Conservation (phyloP, 1,140 invertebrate species). For the Neodiprion virginianus region DNA sequence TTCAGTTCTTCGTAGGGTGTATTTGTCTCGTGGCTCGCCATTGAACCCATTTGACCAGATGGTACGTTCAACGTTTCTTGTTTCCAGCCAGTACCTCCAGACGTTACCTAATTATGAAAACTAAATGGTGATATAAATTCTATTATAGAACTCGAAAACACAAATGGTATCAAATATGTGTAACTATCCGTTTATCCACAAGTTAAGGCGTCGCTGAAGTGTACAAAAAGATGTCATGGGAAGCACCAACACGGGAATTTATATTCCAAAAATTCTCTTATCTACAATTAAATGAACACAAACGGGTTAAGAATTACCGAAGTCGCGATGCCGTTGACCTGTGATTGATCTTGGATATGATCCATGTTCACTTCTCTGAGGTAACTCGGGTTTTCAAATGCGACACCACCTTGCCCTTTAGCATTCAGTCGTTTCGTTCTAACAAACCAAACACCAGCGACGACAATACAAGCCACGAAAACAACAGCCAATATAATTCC, state of each 20-base stretch:
- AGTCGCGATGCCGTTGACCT: neutral
- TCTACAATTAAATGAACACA: neutral
- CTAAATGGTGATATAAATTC: conserved; percentile 5
- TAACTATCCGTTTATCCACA: too few species aligned
- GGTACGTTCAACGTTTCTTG: conserved; percentile 54
- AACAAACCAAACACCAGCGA: conserved; percentile 71
- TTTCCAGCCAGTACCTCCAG: conserved; percentile 55
- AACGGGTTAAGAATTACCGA: neutral
- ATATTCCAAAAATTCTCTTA: too few species aligned
- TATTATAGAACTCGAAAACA: neutral
- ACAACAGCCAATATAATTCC: conserved; percentile 71
- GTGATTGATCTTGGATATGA: conserved; percentile 63
- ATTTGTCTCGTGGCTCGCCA: conserved; percentile 67
- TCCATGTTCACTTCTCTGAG: conserved; percentile 78
- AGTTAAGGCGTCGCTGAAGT: too few species aligned
- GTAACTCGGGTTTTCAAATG: conserved; percentile 87
- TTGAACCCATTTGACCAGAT: conserved; percentile 12
- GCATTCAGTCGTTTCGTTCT: conserved; percentile 65
- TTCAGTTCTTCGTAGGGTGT: conserved; percentile 81
- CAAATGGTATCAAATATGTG: neutral
- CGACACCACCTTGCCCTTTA: conserved; percentile 72
- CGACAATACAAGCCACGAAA: conserved; percentile 69
- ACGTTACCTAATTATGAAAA: conserved; percentile 20
- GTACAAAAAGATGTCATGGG: too few species aligned
- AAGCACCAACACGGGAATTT: too few species aligned